Evolutionary conservation across 1,140 invertebrate species (phyloP), one percentile per base, ranked within the genome.

Genomic region (Scaptomyza hsui): DNA sequence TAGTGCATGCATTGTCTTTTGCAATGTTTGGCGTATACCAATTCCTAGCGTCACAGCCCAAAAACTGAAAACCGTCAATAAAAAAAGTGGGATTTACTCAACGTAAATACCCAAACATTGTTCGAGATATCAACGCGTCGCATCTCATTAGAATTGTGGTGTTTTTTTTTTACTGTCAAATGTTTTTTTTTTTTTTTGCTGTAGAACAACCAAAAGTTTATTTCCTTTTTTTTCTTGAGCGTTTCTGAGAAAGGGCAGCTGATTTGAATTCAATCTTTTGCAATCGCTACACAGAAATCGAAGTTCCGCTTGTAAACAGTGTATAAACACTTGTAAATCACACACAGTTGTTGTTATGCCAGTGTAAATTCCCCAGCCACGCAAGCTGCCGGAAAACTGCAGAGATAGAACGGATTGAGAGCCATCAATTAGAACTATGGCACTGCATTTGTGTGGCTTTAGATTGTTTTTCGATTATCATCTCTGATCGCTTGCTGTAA

Each of bases 301-400:
- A 0, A 37, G 32, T 49, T 49, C 45, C 37, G 37, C n/a, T 41
- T 51, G 5, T 18, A 16, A 29, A 62, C 41, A 10, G 35, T 13
- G n/a, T 6, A 19, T 15, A 61, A 61, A n/a, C 16, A 1, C 5
- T 4, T 26, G 35, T 3, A 9, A 24, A 51, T 26, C 16, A 32
- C 1, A n/a, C 4, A 7, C 18, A 13, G 13, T 41, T 4, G 24
- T 21, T 39, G 15, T 35, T 4, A 24, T 9, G 51, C n/a, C 35
- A 10, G 10, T n/a, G 29, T 48, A 60, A 60, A 60, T 60, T 49
- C 45, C 55, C 57, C 57, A 21, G 1, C 13, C 32, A 60, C 35
- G 47, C 21, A 16, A 62, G 4, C 15, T 0, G 45, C 0, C 7
- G 19, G 1, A 29, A 35, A 9, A 53, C 18, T 15, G 12, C 21